Evolutionary conservation across 2,888 invertebrate genomes (phyloP), one percentile per base, ranked within the genome.

Genomic region (Eumacrocentrus americanus): DNA sequence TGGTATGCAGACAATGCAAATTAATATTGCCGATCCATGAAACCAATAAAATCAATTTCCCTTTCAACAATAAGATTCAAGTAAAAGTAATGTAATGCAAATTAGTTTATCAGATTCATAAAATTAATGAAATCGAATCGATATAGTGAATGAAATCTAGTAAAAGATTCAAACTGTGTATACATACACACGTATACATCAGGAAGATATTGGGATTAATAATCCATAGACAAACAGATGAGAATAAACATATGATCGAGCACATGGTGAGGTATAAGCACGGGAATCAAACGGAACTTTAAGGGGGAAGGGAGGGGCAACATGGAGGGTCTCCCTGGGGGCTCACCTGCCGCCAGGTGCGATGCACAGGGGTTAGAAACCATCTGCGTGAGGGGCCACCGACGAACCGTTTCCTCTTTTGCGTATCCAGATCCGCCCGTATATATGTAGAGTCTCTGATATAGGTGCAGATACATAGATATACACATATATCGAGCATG

Each of bases 341-440:
- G 62, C 65, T 70, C 73, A 73, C 73, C 73, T 74, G 73, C 72
- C 73, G 73, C 73, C 78, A 78, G 78, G 78, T 78, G 78, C 69
- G 48, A 62, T 54, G 52, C 61, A 52, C 59, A 69, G 66, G 57
- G 65, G 62, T 58, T 63, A 53, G 62, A 23, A 62, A 62, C 73
- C 78, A 78, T 78, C 78, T 78, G 78, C 70, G 65, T 64, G 62
- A 69, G 67, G 71, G 73, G 73, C 70, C 70, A 67, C 65, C 53
- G 65, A 62, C n/a, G 65, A 67, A 65, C 68, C 71, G 72, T 73
- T 73, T 72, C 68, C 69, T 70, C 68, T 68, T 64, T 66, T 59
- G 38, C 40, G 48, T 60, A 59, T 60, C 44, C 54, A 60, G 42
- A 56, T 56, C 60, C 51, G 55, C 60, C 60, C 60, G 60, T 60